phyloP scores from a whole-genome alignment of 2,888 invertebrate genomes.

The Gnatocerus cornutus region DNA sequence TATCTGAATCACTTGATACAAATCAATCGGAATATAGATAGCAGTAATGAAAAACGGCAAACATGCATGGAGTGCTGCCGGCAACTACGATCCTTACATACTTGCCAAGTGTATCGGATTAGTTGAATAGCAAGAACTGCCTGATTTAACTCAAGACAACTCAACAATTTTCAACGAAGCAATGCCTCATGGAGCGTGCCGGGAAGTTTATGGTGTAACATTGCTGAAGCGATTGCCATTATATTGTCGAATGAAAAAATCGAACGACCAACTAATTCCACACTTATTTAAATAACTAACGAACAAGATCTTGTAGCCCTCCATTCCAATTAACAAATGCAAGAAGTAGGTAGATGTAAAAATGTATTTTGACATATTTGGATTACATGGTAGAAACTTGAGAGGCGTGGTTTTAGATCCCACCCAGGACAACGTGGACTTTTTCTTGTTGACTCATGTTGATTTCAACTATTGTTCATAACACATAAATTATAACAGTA shows the following conservation, averaged over 20 bases:
- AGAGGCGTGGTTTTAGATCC: constrained; percentile 35
- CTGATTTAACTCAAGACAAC: constrained; percentile 47
- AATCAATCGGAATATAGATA: constrained; percentile 30
- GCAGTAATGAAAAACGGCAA: constrained; percentile 34
- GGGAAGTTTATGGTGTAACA: constrained; percentile 29
- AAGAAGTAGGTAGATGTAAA: constrained; percentile 17
- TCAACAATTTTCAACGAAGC: constrained; percentile 42
- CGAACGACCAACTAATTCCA: background rate
- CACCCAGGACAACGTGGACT: constrained; percentile 30
- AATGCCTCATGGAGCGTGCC: constrained; percentile 40
- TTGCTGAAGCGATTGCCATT: background rate
- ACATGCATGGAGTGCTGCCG: constrained; percentile 40
- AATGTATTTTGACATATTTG: constrained; percentile 31
- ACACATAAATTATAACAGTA: constrained; percentile 37
- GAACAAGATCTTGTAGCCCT: background rate
- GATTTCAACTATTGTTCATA: constrained; percentile 35
- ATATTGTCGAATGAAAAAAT: too few species aligned
- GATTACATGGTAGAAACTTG: constrained; percentile 31
- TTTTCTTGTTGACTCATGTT: constrained; percentile 42
- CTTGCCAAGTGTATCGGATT: constrained; percentile 43
- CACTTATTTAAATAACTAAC: background rate
- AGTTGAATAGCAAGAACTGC: constrained; percentile 42
- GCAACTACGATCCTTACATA: constrained; percentile 38
- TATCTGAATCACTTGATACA: constrained; percentile 12
- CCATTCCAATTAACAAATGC: background rate